These are phyloP conservation scores for Tachuris rubrigastra DNA, from an alignment of 2,113 vertebrate species.

Conservation along the genomic window DNA sequence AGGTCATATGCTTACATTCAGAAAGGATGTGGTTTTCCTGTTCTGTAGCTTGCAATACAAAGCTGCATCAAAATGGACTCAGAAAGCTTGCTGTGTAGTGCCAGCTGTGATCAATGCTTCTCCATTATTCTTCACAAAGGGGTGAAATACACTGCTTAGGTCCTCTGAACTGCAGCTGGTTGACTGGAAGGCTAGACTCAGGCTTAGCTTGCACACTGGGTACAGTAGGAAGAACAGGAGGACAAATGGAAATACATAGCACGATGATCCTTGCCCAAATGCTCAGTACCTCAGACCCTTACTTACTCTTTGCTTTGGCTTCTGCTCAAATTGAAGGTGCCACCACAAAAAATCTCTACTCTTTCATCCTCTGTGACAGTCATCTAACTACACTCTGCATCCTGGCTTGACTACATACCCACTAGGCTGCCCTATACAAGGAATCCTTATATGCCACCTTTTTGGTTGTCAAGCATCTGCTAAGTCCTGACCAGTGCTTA, in stretches of 20 bases:
- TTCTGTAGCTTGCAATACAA: not conserved
- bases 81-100: not conserved
- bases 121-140: not conserved
- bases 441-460: not conserved
- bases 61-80: not conserved
- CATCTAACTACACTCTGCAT: not conserved
- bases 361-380: not conserved
- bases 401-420: not conserved
- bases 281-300: not conserved
- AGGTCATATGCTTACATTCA: not conserved
- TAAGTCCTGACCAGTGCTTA: not conserved
- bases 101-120: not conserved
- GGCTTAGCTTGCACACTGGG: not conserved
- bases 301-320: not conserved
- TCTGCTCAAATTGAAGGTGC: not conserved
- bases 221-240: not conserved
- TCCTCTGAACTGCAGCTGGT: not conserved
- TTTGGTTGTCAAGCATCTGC: not conserved
- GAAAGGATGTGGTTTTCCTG: slow-evolving; percentile 72
- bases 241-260: not conserved
- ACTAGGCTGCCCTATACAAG: not conserved
- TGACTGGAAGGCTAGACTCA: not conserved
- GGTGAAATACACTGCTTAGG: not conserved
- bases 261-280: not conserved
- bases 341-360: not conserved